Conservation (phyloP, 2,888 invertebrate species). For the Dryobota labecula region DNA sequence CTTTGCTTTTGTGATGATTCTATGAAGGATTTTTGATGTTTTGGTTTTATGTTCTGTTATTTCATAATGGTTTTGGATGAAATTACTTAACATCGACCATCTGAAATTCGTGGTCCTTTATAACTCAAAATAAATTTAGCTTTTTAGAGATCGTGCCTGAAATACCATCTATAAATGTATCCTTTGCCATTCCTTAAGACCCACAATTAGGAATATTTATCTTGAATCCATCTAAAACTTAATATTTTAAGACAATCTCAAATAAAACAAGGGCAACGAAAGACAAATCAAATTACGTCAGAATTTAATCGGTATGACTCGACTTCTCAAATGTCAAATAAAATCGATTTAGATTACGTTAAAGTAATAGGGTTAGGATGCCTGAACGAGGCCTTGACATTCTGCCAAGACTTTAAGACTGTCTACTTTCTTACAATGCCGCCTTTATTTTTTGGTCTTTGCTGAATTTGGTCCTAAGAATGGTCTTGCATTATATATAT, state of each 20-base stretch:
- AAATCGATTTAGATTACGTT: constrained; percentile 42
- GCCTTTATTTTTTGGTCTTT: not conserved
- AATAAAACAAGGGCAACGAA: constrained; percentile 3
- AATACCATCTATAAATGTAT: not conserved
- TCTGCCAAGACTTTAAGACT: constrained; percentile 12
- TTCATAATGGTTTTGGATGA: not conserved
- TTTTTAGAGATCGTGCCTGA: not conserved
- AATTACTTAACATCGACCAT: not conserved
- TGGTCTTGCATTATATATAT: not conserved
- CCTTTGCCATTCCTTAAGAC: no score
- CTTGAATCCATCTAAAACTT: not conserved
- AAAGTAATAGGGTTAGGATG: constrained; percentile 18
- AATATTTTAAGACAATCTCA: not conserved
- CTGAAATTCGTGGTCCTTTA: not conserved
- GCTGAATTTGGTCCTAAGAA: not conserved
- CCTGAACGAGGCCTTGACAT: constrained; percentile 24
- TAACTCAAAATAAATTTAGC: not conserved
- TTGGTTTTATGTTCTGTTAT: not conserved
- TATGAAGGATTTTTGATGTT: not conserved
- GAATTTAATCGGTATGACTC: constrained; percentile 35
- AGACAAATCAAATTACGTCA: constrained; percentile 25
- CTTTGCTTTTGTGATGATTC: not conserved
- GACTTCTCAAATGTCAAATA: constrained; percentile 23
- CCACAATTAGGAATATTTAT: not conserved
- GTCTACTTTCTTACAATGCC: constrained; percentile 3